Evolutionary conservation across 2,797 vertebrate genomes (phyloP).

Genomic region (Rhinoraja longicauda): DNA sequence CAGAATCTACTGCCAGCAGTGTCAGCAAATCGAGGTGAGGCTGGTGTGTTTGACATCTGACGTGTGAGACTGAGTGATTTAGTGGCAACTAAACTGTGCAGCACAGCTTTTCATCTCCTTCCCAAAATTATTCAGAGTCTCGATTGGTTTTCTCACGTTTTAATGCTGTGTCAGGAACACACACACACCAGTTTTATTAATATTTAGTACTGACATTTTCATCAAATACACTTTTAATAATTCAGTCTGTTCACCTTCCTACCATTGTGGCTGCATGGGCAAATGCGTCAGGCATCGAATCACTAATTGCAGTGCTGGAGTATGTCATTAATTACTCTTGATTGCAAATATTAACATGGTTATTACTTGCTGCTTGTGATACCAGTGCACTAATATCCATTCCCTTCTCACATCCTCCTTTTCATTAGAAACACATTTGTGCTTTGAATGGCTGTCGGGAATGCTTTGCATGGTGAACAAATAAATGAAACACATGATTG

Average conservation of each 20-base stretch:
- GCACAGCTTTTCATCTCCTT: not conserved
- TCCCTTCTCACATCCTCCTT: not conserved
- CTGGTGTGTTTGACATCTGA: no score
- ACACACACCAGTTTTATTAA: not conserved
- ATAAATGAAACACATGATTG: not conserved
- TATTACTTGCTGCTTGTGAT: not conserved
- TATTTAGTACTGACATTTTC: not conserved
- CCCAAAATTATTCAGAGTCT: not conserved
- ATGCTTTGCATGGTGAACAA: not conserved
- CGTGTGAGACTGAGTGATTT: not conserved
- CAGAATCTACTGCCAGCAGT: not conserved
- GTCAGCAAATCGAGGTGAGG: not conserved
- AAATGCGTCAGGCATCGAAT: not conserved
- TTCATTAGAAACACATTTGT: not conserved
- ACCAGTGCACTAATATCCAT: not conserved
- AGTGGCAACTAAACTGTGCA: not conserved
- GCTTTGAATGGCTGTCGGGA: not conserved
- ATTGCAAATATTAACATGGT: not conserved
- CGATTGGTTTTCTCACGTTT: not conserved
- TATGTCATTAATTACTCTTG: not conserved
- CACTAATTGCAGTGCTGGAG: not conserved
- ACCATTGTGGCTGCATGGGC: not conserved
- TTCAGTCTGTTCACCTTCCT: not conserved
- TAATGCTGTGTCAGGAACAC: not conserved
- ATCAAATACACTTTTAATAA: not conserved